Percentiles rank a stretch among this genome's conserved stretches.
These are phyloP conservation scores for Xestia xanthographa DNA, from an alignment of 2,888 invertebrate species.

Conservation along the genomic window DNA sequence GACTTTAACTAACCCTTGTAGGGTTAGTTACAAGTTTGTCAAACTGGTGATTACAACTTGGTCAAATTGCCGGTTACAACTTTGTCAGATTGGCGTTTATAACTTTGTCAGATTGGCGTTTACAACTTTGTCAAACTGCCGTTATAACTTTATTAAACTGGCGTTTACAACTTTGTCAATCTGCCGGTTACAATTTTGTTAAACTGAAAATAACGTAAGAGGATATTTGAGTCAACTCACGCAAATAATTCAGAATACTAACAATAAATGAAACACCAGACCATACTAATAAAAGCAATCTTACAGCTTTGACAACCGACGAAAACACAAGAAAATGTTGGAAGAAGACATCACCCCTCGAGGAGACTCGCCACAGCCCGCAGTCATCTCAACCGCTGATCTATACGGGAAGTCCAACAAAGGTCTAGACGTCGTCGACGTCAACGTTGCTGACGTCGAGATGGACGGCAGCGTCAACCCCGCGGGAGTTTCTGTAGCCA, in stretches of 20 bases:
- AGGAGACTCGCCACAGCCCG: conserved; percentile 76
- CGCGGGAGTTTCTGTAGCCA: conserved; percentile 37
- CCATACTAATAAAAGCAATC: conserved; percentile 11
- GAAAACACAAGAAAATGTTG: conserved; percentile 83
- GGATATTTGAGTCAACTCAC: not conserved
- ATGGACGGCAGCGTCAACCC: conserved; percentile 31
- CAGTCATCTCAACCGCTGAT: conserved; percentile 85
- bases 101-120: too few relatives aligned
- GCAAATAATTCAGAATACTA: conserved; percentile 59
- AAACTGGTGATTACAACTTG: too few relatives aligned
- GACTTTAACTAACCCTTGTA: too few relatives aligned
- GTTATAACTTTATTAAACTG: not conserved
- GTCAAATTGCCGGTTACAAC: too few relatives aligned
- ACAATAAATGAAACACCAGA: not conserved
- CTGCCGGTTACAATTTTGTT: too few relatives aligned
- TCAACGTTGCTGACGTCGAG: conserved; percentile 14
- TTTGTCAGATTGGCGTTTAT: too few relatives aligned
- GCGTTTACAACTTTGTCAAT: too few relatives aligned
- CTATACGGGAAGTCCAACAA: conserved; percentile 67
- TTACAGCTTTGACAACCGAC: conserved; percentile 80
- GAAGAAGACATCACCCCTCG: conserved; percentile 81
- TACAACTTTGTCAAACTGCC: not conserved
- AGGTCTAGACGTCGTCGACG: conserved; percentile 54
- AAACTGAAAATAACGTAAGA: not conserved
- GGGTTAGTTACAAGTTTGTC: too few relatives aligned